Evolutionary conservation across 2,797 vertebrate species (phyloP).

Genomic region (Siniperca undulata): DNA sequence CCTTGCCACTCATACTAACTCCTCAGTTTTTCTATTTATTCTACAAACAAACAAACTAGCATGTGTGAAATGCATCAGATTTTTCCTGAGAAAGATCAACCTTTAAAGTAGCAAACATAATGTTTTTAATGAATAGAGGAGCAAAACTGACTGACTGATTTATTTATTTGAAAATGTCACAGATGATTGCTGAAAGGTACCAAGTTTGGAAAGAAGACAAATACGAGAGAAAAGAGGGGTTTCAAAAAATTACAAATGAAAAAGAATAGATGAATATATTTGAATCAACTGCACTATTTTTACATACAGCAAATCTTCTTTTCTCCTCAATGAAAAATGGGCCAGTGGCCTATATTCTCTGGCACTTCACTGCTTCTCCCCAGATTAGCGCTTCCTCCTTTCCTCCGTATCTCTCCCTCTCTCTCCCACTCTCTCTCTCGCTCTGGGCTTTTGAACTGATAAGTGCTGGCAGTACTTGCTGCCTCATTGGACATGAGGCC

Average conservation of each 20-base stretch:
- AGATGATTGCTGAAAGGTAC: not conserved
- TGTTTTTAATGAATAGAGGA: not conserved
- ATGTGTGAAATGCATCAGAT: not conserved
- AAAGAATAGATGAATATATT: conserved; percentile 41
- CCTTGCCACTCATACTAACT: not conserved
- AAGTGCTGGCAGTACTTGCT: conserved; percentile 69
- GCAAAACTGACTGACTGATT: not conserved
- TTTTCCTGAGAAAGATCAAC: not conserved
- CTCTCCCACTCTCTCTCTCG: conserved; percentile 29
- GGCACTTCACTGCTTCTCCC: conserved; percentile 69
- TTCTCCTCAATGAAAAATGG: conserved; percentile 77
- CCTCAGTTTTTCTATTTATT: not conserved
- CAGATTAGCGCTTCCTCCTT: conserved; percentile 73
- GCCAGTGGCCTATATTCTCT: conserved; percentile 81
- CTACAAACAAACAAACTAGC: not conserved
- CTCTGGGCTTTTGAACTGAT: conserved; percentile 77
- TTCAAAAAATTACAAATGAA: not conserved
- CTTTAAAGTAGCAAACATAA: not conserved
- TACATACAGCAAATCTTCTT: conserved; percentile 74
- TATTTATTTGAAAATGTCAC: not conserved
- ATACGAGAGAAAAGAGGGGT: not conserved
- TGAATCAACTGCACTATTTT: conserved; percentile 72
- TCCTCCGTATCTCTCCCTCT: conserved; percentile 37
- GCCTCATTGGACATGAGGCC: conserved; percentile 72
- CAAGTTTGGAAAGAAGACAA: not conserved